Evolutionary conservation across 2,113 vertebrate genomes (phyloP), one percentile per base, ranked within the genome.

Genomic region (Anthoscopus minutus): DNA sequence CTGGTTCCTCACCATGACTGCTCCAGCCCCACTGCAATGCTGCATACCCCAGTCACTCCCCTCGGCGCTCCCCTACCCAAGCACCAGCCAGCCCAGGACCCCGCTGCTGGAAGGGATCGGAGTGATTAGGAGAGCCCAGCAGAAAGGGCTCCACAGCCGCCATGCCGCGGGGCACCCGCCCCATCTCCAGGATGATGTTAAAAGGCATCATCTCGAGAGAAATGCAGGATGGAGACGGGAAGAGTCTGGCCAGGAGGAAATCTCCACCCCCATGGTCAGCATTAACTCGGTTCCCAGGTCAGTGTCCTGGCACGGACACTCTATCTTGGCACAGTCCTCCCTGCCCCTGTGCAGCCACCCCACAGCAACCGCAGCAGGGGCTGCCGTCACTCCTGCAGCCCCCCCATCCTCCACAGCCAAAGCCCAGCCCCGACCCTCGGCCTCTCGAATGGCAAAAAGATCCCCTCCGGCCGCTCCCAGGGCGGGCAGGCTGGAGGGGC

Each of bases 11-110:
- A 0, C 19, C 79, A 15, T 4, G 61, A 35, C 28, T 2, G 19
- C 40, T 21, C 57, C 81, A 73, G 58, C 37, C 90, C 85, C 78
- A 53, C 81, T 17, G 71, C 92, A 77, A 3, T 27, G 57, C 78
- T 64, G 78, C 53, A 38, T 0, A 12, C 18, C 64, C 27, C 31
- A 21, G 33, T 10, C 73, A 27, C 40, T 50, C 77, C 69, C 2
- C 0, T 10, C 38, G 7, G 1, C 3, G 3, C 42, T 15, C 7
- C 37, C 27, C 38, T 3, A 14, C 18, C 40, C 1, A 0, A 10
- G 38, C 56, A 22, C 4, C 2, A 7, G 20, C 24, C 54, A 42
- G 35, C 37, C 37, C 38, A 20, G 5, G 4, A 44, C 5, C 28
- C 44, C 64, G 6, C 1, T 1, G 3, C 57, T 25, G 51, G 28